Conservation (phyloP, 2,113 vertebrate genomes). For the Eleginops maclovinus region DNA sequence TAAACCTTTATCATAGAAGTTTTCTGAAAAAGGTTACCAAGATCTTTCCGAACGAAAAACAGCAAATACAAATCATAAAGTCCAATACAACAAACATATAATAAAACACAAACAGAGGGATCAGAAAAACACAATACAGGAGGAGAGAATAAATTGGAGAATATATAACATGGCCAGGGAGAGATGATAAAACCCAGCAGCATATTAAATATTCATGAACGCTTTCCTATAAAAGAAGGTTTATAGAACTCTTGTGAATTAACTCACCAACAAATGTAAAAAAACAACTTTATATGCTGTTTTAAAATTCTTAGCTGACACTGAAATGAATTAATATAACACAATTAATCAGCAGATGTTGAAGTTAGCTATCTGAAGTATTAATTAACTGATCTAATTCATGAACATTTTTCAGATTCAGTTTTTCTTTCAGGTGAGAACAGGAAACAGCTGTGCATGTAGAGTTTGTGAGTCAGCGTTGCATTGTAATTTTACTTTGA, state of each 20-base stretch:
- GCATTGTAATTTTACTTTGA: neutral
- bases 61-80: too few species aligned
- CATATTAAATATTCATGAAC: too few species aligned
- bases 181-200: too few species aligned
- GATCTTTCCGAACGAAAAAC: too few species aligned
- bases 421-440: neutral
- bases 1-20: too few species aligned
- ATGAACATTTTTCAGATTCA: neutral
- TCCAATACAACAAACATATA: too few species aligned
- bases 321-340: neutral
- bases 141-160: too few species aligned
- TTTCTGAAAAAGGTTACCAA: too few species aligned
- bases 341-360: conserved; percentile 1
- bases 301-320: neutral
- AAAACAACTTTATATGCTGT: neutral
- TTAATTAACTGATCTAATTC: neutral
- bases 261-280: neutral
- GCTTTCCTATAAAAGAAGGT: too few species aligned
- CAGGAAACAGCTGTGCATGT: neutral
- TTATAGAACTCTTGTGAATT: conserved; percentile 3
- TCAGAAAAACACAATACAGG: too few species aligned
- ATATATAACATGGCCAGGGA: too few species aligned
- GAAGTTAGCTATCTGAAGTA: neutral
- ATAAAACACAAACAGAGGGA: too few species aligned
- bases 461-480: neutral